Evolutionary conservation across 1,140 invertebrate species (phyloP).

Genomic region (Bicyclus anynana): DNA sequence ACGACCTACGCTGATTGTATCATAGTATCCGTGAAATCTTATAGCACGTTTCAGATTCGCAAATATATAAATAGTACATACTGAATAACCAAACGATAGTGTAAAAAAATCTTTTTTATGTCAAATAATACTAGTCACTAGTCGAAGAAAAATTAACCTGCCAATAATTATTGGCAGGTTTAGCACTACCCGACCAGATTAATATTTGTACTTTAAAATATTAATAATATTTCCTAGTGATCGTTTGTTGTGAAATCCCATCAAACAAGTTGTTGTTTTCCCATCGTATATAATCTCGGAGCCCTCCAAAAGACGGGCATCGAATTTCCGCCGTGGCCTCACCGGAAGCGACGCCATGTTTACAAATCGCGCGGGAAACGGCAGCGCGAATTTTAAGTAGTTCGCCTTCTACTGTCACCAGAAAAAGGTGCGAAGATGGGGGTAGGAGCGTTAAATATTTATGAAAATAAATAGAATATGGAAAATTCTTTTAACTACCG

Average conservation of each 20-base stretch:
- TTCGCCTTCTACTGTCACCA: constrained; percentile 38
- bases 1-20: too few species aligned
- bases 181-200: too few species aligned
- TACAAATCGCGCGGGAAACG: constrained; percentile 67
- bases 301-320: constrained; percentile 48
- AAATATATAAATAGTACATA: too few species aligned
- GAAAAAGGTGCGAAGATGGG: constrained; percentile 23
- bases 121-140: too few species aligned
- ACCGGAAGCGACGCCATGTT: constrained; percentile 68
- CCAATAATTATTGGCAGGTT: not conserved
- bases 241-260: constrained; percentile 23
- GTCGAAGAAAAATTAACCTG: too few species aligned
- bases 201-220: not conserved
- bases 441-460: not conserved
- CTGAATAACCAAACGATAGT: too few species aligned
- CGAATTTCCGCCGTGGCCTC: constrained; percentile 72
- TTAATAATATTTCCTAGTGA: not conserved
- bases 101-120: too few species aligned
- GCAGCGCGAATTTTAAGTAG: constrained; percentile 66
- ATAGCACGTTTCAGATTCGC: too few species aligned
- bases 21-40: too few species aligned
- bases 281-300: constrained; percentile 34
- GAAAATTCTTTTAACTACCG: too few species aligned
- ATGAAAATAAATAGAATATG: not conserved
- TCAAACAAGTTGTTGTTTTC: constrained; percentile 28